These are phyloP conservation scores for Porphyrio hochstetteri DNA, from an alignment of 2,113 vertebrate species.

Conservation along the genomic window DNA sequence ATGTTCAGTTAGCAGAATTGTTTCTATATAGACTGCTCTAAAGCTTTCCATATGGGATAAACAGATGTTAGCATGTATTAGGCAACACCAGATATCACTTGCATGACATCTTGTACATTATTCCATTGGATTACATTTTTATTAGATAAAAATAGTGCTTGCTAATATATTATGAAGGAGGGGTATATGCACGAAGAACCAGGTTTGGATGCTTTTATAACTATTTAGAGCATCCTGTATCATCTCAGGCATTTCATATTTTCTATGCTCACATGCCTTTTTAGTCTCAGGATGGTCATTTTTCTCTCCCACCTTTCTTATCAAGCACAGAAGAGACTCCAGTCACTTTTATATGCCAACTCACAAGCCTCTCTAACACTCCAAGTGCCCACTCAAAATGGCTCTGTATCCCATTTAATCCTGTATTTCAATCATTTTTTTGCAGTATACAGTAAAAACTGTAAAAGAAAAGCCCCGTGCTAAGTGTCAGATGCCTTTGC, in stretches of 20 bases:
- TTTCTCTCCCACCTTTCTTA: background rate
- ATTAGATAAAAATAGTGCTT: background rate
- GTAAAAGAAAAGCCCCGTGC: background rate
- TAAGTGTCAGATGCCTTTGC: background rate
- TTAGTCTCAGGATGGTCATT: background rate
- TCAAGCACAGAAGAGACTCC: background rate
- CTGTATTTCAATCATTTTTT: background rate
- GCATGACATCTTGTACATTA: background rate
- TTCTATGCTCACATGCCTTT: background rate
- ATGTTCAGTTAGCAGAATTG: background rate
- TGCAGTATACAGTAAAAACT: background rate
- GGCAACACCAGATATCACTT: slow-evolving; percentile 16
- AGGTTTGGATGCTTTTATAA: background rate
- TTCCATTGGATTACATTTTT: slow-evolving; percentile 19
- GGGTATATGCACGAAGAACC: rapidly evolving
- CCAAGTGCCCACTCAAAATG: background rate
- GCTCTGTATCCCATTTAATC: background rate
- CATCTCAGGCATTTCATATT: background rate
- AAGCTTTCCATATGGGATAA: slow-evolving; percentile 38
- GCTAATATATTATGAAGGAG: background rate
- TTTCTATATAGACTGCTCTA: slow-evolving; percentile 14
- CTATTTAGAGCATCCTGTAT: background rate
- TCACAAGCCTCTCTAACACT: rapidly evolving
- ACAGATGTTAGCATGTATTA: slow-evolving; percentile 16
- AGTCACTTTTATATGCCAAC: background rate